Evolutionary conservation across 2,888 invertebrate genomes (phyloP).

Genomic region (Agrenia bidenticulata): DNA sequence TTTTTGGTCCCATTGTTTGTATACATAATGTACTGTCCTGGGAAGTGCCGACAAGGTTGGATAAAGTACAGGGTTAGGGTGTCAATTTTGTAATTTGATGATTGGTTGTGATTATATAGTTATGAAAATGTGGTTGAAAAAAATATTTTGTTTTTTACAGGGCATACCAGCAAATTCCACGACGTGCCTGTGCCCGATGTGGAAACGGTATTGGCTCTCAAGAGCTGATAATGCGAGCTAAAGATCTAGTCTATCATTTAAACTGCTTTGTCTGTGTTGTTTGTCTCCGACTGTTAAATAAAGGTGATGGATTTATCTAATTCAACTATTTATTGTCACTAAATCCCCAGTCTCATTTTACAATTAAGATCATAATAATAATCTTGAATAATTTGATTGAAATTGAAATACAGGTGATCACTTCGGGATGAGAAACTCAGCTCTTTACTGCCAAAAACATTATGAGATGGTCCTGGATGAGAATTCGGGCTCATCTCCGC

Average conservation of each 20-base stretch:
- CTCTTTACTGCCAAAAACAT: constrained; percentile 70
- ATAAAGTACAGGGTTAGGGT: too few relatives aligned
- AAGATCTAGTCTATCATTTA: constrained; percentile 83
- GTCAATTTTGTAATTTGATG: too few relatives aligned
- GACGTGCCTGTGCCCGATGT: constrained; percentile 77
- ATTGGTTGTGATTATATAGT: too few relatives aligned
- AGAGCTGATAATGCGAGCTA: constrained; percentile 87
- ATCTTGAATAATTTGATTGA: background rate
- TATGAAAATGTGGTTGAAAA: too few relatives aligned
- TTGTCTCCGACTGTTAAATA: constrained; percentile 76
- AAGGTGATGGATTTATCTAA: too few relatives aligned
- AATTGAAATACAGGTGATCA: constrained; percentile 70
- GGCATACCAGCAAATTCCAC: constrained; percentile 73
- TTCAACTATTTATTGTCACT: too few relatives aligned
- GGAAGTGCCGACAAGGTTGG: too few relatives aligned
- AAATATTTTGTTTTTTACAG: constrained; percentile 61
- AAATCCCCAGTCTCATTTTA: too few relatives aligned
- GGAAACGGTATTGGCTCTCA: constrained; percentile 79
- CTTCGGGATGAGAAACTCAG: constrained; percentile 81
- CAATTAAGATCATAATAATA: background rate
- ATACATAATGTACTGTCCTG: too few relatives aligned
- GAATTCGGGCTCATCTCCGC: constrained; percentile 45
- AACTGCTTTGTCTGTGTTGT: constrained; percentile 86
- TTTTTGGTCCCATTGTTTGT: too few relatives aligned
- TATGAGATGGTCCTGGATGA: constrained; percentile 64